These are phyloP conservation scores for Pseudomyrmex sp. DNA, from an alignment of 1,140 invertebrate genomes.

Conservation along the genomic window DNA sequence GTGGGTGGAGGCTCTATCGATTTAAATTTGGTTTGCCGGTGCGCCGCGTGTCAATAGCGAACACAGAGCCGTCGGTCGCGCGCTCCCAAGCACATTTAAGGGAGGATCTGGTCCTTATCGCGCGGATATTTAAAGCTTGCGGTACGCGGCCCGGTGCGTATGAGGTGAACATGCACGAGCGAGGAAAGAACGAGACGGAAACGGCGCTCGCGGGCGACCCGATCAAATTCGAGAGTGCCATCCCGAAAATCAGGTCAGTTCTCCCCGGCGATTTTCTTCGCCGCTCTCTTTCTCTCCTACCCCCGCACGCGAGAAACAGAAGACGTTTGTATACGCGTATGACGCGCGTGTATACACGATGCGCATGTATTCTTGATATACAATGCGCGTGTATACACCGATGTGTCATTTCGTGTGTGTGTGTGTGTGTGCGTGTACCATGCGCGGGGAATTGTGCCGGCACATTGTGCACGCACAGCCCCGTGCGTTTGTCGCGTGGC, in stretches of 20 bases:
- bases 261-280: constrained; percentile 1
- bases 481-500: neutral
- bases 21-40: constrained; percentile 84
- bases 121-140: neutral
- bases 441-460: neutral
- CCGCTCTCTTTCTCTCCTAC: neutral
- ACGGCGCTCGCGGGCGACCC: constrained; percentile 55
- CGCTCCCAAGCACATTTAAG: constrained; percentile 38
- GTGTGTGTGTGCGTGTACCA: neutral
- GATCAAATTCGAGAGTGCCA: constrained; percentile 69
- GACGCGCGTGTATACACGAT: no score
- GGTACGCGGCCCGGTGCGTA: constrained; percentile 49
- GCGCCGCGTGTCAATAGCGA: constrained; percentile 73
- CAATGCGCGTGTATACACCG: neutral
- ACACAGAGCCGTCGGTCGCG: constrained; percentile 70
- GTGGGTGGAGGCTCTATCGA: constrained; percentile 82
- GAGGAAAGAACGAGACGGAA: constrained; percentile 44
- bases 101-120: no score
- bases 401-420: neutral
- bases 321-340: no score
- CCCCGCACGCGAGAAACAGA: no score
- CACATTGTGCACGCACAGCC: neutral
- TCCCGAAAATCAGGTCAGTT: constrained; percentile 79
- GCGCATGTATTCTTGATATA: neutral
- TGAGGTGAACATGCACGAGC: constrained; percentile 56